Evolutionary conservation across 2,888 invertebrate genomes (phyloP), one percentile per base, ranked within the genome.

Genomic region (Cephonodes hylas): DNA sequence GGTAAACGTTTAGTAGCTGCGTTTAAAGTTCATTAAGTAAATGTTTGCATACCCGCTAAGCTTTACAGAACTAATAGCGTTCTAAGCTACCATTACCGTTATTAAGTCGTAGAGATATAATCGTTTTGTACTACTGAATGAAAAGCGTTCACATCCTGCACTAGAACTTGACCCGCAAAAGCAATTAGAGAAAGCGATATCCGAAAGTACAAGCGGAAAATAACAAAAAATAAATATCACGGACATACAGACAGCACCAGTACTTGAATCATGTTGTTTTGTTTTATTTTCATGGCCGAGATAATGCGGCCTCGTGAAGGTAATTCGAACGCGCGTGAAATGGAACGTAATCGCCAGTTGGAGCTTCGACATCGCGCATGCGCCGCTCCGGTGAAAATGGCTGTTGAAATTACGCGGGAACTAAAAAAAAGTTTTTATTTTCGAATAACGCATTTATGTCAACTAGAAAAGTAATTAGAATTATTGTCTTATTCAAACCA

Each of bases 131-230:
- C 77, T 64, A 79, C 72, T 53, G 72, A 74, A 75, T 66, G 66
- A 72, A 66, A 63, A 74, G 63, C 65, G 65, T 62, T 53, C 13
- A 67, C 68, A 74, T 76, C 75, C 78, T 77, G 75, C 70, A 63
- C 42, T 44, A 42, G 68, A 67, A 79, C 78, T 77, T 75, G 75
- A 77, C 66, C 68, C 60, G 78, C 72, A 66, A 68, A 70, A 71
- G 69, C 78, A 76, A 83, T 81, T 80, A 83, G 87, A 84, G 88
- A 87, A 87, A 88, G 88, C 73, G 65, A 58, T 66, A 66, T 64
- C 64, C 64, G 66, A 61, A 66, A 66, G 68, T 56, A 64, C 68
- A 68, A 31, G 4, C 65, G 70, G 68, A 62, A 73, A 62, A 66
- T 63, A 65, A 67, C 66, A 70, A 73, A 74, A 70, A 76, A 77